Conservation (phyloP, 2,797 vertebrate species). For the Gymnoscopelus braueri region DNA sequence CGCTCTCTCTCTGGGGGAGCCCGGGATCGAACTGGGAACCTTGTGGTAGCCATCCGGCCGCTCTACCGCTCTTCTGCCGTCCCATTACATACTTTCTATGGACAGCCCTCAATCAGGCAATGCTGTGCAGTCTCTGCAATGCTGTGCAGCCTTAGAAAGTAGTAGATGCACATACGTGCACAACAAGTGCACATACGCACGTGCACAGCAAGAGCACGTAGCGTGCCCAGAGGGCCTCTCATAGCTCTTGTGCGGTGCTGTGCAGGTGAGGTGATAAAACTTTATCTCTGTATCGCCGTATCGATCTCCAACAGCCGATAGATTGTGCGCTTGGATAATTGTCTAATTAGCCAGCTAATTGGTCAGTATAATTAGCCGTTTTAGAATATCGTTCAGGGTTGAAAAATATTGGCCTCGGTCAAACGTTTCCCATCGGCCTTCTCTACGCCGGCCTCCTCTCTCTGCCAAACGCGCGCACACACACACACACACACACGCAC, state of each 20-base stretch:
- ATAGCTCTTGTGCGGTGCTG: conserved; percentile 19
- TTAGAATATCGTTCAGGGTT: conserved; percentile 81
- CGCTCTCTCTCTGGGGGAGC: no score
- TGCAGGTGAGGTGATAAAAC: conserved; percentile 41
- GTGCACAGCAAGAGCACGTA: conserved; percentile 3
- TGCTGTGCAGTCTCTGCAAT: no score
- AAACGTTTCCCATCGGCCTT: conserved; percentile 60
- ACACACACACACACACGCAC: conserved; percentile 25
- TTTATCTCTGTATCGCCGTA: conserved; percentile 52
- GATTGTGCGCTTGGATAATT: conserved; percentile 81
- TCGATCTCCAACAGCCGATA: conserved; percentile 75
- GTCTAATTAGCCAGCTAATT: conserved; percentile 83
- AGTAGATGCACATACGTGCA: background rate
- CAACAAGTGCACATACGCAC: background rate
- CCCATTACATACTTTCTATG: no score
- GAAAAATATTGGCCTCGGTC: conserved; percentile 77
- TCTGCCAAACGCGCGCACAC: conserved; percentile 29
- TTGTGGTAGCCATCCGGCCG: no score
- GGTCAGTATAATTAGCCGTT: conserved; percentile 83
- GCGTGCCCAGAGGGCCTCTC: conserved; percentile 5
- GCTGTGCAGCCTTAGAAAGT: no score
- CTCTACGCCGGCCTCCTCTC: conserved; percentile 53
- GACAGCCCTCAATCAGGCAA: no score
- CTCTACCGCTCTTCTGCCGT: no score
- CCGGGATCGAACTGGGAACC: no score